Evolutionary conservation across 92 coral and sea anemone species (phyloP).

Genomic region (Heliopora coerulea): DNA sequence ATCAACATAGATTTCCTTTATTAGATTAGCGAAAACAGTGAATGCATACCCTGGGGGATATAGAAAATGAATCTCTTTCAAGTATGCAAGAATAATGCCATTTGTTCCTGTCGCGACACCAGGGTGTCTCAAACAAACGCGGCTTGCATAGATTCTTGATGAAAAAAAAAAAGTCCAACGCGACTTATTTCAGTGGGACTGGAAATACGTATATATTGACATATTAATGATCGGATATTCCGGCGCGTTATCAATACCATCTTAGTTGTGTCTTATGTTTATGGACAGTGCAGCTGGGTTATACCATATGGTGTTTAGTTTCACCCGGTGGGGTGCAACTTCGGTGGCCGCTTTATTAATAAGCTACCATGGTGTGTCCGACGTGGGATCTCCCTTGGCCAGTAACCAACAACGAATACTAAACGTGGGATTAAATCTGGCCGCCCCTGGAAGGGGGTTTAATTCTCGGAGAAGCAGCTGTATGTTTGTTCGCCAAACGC

Average conservation of each 20-base stretch:
- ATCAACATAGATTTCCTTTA: conserved; percentile 47
- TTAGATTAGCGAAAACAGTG: conserved; percentile 41
- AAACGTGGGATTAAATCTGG: not conserved
- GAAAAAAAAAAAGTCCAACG: too few relatives aligned
- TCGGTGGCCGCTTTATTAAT: conserved; percentile 37
- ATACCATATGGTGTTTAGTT: conserved; percentile 28
- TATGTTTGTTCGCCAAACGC: not conserved
- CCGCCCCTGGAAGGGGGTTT: not conserved
- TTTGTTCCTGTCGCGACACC: conserved; percentile 39
- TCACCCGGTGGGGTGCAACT: conserved; percentile 38
- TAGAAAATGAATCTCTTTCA: conserved; percentile 45
- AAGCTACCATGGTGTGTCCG: conserved; percentile 27
- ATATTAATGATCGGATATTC: not conserved
- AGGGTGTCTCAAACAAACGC: conserved; percentile 6
- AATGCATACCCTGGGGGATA: conserved; percentile 45
- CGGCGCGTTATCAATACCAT: conserved; percentile 29
- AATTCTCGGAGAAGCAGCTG: conserved; percentile 15
- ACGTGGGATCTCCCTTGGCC: conserved; percentile 10
- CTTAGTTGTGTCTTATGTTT: conserved; percentile 24
- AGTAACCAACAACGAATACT: conserved; percentile 29
- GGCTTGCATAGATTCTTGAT: not conserved
- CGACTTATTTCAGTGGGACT: not conserved
- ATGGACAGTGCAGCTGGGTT: conserved; percentile 44
- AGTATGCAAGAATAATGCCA: conserved; percentile 29
- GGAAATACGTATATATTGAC: not conserved